Evolutionary conservation across 2,113 vertebrate genomes (phyloP), one percentile per base, ranked within the genome.

Genomic region (Syngnathus typhle): DNA sequence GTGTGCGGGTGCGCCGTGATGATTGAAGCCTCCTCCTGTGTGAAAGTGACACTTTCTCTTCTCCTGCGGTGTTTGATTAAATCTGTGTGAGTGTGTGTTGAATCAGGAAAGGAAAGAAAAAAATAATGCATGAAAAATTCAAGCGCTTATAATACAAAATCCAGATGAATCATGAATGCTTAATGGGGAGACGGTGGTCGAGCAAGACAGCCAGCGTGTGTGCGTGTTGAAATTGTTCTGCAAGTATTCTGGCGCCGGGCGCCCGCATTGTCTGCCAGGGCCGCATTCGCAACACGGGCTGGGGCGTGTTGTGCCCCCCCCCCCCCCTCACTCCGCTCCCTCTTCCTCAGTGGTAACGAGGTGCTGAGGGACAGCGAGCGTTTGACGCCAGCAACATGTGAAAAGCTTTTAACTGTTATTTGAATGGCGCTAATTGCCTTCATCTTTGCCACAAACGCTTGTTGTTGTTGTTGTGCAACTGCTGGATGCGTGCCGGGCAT

Each of bases 141-240:
- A 91, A 67, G 86, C 75, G 78, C 74, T 88, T 90, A 87, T 91
- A 90, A 89, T 90, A 89, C 81, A 74, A 89, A 88, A 89, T 89
- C 86, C 82, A 88, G 87, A 91, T 91, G 86, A 90, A 84, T 90
- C 85, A 91, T 89, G 80, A 91, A 91, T 91, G 77, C 82, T 89
- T 91, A 89, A 91, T 91, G 85, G 70, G 76, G 84, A 32, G 27
- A 84, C 82, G 84, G 77, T 70, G 78, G 82, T 68, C 39, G 60
- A 72, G 82, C 62, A 38, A 59, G 73, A 68, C 39, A 74, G 82
- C 60, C 47, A 59, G 73, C 69, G 39, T 58, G 55, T 58, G 27
- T 58, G 80, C 72, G 76, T 79, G 84, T 83, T 80, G 78, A 77
- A 84, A 87, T 76, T 80, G 78, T 86, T 83, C 84, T 67, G 69